A percentile compares a stretch with the other conserved stretches of the same genome.
Conservation (phyloP, 2,113 vertebrate genomes). For the Thinocorus orbignyianus region DNA sequence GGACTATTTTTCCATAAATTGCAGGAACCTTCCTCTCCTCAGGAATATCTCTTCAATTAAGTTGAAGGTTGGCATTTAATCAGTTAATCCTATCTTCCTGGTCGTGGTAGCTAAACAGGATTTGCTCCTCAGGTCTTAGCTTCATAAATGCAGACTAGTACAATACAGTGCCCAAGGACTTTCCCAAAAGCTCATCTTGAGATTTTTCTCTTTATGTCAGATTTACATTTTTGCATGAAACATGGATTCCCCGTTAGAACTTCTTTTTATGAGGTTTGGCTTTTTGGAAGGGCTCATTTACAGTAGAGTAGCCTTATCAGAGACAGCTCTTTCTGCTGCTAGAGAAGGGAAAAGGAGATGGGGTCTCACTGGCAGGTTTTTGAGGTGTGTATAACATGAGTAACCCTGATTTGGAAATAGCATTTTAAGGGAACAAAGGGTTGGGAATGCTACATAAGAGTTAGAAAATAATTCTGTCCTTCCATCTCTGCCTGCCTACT, state of each 20-base stretch:
- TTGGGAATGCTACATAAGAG: not conserved
- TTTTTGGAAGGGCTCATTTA: not conserved
- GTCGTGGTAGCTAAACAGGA: not conserved
- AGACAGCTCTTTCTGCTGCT: not conserved
- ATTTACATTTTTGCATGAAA: not conserved
- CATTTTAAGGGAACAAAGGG: not conserved
- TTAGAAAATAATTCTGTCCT: not conserved
- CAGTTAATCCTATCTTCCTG: not conserved
- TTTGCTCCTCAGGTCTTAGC: not conserved
- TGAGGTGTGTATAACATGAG: not conserved
- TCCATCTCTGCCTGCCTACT: not conserved
- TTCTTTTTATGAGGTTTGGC: not conserved
- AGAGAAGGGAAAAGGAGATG: not conserved
- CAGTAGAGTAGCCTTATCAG: not conserved
- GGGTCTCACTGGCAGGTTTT: not conserved
- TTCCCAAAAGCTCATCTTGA: not conserved
- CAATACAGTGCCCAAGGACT: not conserved
- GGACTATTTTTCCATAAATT: not conserved
- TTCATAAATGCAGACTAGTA: not conserved
- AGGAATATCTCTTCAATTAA: not conserved
- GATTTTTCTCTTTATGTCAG: not conserved
- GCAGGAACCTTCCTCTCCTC: not conserved
- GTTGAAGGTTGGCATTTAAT: not conserved
- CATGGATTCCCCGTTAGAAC: not conserved
- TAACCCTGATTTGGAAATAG: not conserved